Base-by-base conservation (phyloP, 2,888 invertebrate species). In the Dicranocentrus wangi region DNA sequence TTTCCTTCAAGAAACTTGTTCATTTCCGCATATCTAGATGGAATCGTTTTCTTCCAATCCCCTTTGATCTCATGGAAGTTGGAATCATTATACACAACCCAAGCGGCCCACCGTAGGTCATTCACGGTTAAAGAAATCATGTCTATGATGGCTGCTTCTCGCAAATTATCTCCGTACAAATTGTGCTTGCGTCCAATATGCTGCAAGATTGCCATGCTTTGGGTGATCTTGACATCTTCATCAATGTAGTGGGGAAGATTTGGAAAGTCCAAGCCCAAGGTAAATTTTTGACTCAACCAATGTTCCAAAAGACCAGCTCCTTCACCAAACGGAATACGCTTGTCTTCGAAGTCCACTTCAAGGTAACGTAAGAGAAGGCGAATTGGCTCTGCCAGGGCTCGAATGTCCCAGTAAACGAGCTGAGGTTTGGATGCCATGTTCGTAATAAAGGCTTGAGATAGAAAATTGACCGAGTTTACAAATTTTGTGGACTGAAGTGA, bases 331-430 rank as follows among this genome's bases (percentile, higher is more conserved):
- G 78, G 71, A 42, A 78, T 63, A 0, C 78, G 51, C 43, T 61
- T 51, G 28, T 78, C 78, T 65, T 78, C 78, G 61, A 78, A 78
- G 17, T 78, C 78, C 15, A 78, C 65, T 58, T 78, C 43, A 1
- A 78, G 55, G 58, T 65, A 78, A 3, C 42, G 53, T 5, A 78
- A 43, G 8, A 71, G 27, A 15, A 78, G 28, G 0, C 78, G 51
- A 17, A 78, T 78, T 0, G 78, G 71, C 23, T 78, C 78, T 1
- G 25, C 70, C 7, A 78, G 23, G 1, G 71, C 78, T 21, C 78
- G 70, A 28, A 78, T 53, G 25, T 78, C 78, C 78, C 78, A 78
- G 47, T 78, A 78, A 17, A 70, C 78, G 10, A 78, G 23, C 23
- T 43, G 39, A 0, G 78, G 78, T 17, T 65, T 70, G 8, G 66